Evolutionary conservation across 2,888 invertebrate genomes (phyloP).

Genomic region (Epinotia nisella): DNA sequence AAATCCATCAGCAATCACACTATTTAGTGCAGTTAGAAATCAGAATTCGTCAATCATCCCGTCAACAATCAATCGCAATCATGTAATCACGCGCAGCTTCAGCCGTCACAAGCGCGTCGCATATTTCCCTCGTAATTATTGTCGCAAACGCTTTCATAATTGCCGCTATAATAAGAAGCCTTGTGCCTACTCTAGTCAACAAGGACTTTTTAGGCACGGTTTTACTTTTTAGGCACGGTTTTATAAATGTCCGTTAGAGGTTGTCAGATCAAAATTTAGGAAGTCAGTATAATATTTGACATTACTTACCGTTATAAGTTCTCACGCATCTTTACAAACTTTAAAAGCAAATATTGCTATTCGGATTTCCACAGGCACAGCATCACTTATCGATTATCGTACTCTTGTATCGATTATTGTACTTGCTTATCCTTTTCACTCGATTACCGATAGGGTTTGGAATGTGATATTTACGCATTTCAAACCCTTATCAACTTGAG

Average conservation of each 20-base stretch:
- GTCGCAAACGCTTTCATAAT: conserved; percentile 44
- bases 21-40: conserved; percentile 18
- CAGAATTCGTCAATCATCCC: conserved; percentile 43
- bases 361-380: too few relatives aligned
- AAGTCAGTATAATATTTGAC: too few relatives aligned
- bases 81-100: conserved; percentile 59
- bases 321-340: too few relatives aligned
- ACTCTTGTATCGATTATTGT: too few relatives aligned
- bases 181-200: conserved; percentile 3
- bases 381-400: too few relatives aligned
- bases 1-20: conserved; percentile 14
- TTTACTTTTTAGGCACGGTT: background rate
- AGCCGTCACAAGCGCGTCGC: conserved; percentile 53
- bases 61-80: conserved; percentile 66
- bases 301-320: too few relatives aligned
- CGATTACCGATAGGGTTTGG: too few relatives aligned
- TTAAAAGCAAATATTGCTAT: too few relatives aligned
- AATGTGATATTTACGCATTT: background rate
- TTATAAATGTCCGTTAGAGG: background rate
- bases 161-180: conserved; percentile 43
- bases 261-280: background rate
- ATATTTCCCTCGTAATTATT: conserved; percentile 46
- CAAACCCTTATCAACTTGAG: conserved; percentile 18
- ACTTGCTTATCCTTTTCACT: too few relatives aligned
- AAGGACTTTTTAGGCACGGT: background rate